Conservation (phyloP, 92 coral and sea anemone species). For the Pocillopora grandis region DNA sequence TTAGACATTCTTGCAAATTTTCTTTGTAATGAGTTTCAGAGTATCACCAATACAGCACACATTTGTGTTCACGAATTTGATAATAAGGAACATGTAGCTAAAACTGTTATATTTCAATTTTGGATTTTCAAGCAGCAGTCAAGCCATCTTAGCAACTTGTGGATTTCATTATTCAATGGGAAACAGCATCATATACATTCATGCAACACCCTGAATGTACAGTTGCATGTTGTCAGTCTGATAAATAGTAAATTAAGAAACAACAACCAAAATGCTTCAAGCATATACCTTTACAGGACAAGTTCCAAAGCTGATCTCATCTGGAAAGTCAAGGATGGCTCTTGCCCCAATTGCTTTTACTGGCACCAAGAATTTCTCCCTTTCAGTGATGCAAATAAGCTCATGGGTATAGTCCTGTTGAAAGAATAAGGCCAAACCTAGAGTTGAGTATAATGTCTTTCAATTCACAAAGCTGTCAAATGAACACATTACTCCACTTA, state of each 20-base stretch:
- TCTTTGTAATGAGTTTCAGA: too few species aligned
- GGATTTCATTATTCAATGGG: too few species aligned
- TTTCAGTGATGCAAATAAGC: constrained; percentile 95
- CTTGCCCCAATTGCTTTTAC: constrained; percentile 94
- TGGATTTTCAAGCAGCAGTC: too few species aligned
- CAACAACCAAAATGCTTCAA: neutral
- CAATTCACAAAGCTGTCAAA: too few species aligned
- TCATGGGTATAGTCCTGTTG: constrained; percentile 96
- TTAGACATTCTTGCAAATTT: too few species aligned
- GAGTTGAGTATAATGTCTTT: too few species aligned
- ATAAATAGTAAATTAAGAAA: neutral
- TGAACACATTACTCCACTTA: neutral
- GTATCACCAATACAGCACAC: too few species aligned
- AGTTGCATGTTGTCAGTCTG: neutral
- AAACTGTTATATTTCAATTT: too few species aligned
- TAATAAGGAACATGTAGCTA: too few species aligned
- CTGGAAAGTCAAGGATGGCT: constrained; percentile 96
- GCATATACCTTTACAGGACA: constrained; percentile 87
- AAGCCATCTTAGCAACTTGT: too few species aligned
- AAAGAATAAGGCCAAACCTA: neutral
- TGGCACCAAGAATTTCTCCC: constrained; percentile 96
- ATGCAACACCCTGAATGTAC: neutral
- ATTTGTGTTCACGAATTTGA: too few species aligned
- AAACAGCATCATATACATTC: too few species aligned
- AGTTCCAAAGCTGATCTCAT: constrained; percentile 92